These are phyloP conservation scores for Centropus bengalensis DNA, from an alignment of 2,113 vertebrate species.

Conservation along the genomic window DNA sequence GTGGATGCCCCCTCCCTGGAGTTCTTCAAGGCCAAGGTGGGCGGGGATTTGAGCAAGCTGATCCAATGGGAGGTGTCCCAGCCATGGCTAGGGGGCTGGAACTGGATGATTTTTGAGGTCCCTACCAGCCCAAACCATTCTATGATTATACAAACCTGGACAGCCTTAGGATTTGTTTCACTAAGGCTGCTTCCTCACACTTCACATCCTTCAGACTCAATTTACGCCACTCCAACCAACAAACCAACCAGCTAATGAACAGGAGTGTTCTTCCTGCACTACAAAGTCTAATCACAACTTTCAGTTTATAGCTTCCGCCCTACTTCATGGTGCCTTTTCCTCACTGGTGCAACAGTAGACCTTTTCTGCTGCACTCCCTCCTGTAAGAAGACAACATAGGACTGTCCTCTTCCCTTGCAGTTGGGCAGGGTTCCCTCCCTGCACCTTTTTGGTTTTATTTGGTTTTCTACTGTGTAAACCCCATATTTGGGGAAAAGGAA, in stretches of 20 bases:
- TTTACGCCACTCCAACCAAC: background rate
- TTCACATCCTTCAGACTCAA: background rate
- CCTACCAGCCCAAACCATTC: too few relatives aligned
- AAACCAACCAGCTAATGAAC: background rate
- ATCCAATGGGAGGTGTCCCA: too few relatives aligned
- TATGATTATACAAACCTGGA: background rate
- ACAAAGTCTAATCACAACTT: background rate
- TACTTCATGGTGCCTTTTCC: background rate
- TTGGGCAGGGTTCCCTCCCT: fast-evolving
- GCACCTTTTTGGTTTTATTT: background rate
- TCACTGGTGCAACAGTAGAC: background rate
- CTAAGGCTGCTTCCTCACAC: background rate
- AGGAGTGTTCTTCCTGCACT: background rate
- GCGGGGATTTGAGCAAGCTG: too few relatives aligned
- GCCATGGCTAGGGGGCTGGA: too few relatives aligned
- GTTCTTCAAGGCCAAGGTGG: too few relatives aligned
- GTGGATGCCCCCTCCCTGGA: too few relatives aligned
- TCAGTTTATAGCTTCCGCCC: background rate
- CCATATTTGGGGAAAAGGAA: background rate
- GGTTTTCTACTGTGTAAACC: background rate
- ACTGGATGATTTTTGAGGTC: too few relatives aligned
- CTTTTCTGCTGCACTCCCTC: background rate
- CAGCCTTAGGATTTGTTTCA: background rate
- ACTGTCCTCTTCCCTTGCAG: background rate
- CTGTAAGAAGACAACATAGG: fast-evolving